Conservation (phyloP, 2,888 invertebrate species). For the Ennomos erosarius region DNA sequence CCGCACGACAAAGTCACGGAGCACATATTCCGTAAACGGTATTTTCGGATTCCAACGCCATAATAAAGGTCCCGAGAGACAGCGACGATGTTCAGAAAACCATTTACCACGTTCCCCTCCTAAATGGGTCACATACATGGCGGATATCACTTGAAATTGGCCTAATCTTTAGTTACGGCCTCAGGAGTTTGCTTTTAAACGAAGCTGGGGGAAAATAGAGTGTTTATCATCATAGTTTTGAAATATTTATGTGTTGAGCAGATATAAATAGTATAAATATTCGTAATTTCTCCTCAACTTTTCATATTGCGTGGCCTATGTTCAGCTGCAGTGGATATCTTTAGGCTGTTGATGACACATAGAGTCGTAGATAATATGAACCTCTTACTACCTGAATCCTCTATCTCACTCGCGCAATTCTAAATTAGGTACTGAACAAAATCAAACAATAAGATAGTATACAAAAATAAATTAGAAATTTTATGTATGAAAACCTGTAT, state of each 20-base stretch:
- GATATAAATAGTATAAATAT: no score
- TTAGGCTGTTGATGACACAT: no score
- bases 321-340: no score
- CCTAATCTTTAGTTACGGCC: constrained; percentile 71
- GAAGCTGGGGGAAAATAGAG: constrained; percentile 33
- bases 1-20: constrained; percentile 34
- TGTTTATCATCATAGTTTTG: constrained; percentile 27
- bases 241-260: constrained; percentile 15
- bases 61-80: constrained; percentile 54
- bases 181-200: constrained; percentile 60
- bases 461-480: no score
- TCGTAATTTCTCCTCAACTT: no score
- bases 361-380: no score
- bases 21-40: constrained; percentile 36
- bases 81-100: constrained; percentile 61
- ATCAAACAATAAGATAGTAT: no score
- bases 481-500: no score
- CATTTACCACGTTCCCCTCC: constrained; percentile 62
- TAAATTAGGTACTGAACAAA: no score
- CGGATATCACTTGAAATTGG: constrained; percentile 66
- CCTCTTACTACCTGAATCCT: no score
- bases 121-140: constrained; percentile 62
- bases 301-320: no score
- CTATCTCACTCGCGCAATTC: no score
- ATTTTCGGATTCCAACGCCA: constrained; percentile 47